Evolutionary conservation across 1,140 invertebrate genomes (phyloP).

Genomic region (Bicyclus anynana): DNA sequence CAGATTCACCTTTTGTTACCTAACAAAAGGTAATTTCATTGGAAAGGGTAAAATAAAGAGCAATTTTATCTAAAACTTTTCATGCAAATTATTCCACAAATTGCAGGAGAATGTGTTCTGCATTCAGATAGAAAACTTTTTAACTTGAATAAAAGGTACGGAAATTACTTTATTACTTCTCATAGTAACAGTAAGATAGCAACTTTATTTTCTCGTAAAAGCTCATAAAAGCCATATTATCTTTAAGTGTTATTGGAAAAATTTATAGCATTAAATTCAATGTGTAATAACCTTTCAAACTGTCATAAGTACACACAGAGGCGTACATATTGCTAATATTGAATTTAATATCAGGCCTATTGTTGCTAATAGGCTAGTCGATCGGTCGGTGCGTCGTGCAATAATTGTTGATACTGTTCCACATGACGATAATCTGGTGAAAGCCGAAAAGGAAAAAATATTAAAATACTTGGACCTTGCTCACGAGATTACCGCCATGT

Average conservation of each 20-base stretch:
- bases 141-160: constrained; percentile 6
- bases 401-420: no score
- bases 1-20: not conserved
- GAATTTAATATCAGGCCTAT: no score
- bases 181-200: not conserved
- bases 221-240: not conserved
- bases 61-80: constrained; percentile 25
- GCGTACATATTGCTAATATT: no score
- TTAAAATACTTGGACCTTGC: no score
- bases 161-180: constrained; percentile 8
- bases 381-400: no score
- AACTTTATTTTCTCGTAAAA: constrained; percentile 1
- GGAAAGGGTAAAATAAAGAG: constrained; percentile 12
- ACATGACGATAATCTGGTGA: no score
- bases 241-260: not conserved
- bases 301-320: no score
- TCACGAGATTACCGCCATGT: no score
- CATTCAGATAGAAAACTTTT: constrained; percentile 24
- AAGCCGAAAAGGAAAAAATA: no score
- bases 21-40: constrained; percentile 7
- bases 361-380: no score
- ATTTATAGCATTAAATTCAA: not conserved
- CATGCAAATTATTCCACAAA: constrained; percentile 28
- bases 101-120: constrained; percentile 24
- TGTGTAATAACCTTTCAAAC: not conserved